These are phyloP conservation scores for Ommatoiulus sabulosus DNA, from an alignment of 2,888 invertebrate species.

Conservation along the genomic window DNA sequence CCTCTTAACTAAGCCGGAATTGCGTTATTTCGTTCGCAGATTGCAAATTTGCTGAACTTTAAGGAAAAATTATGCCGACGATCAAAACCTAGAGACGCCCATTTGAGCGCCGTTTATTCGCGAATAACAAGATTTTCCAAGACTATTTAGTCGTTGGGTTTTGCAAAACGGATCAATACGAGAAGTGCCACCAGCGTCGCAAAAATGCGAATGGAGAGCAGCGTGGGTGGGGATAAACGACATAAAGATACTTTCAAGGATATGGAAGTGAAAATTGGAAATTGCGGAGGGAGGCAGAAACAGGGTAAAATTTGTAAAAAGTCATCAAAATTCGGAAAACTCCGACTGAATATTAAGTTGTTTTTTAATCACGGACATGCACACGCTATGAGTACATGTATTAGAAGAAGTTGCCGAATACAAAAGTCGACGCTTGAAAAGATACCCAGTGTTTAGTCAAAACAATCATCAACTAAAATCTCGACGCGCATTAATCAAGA, in stretches of 20 bases:
- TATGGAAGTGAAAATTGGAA: background rate
- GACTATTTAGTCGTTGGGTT: constrained; percentile 24
- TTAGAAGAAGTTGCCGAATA: background rate
- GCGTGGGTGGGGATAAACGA: constrained; percentile 15
- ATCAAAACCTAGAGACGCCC: constrained; percentile 36
- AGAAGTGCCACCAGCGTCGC: constrained; percentile 26
- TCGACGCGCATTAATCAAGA: no score
- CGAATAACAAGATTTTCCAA: constrained; percentile 40
- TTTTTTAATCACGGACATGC: background rate
- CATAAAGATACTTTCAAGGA: constrained; percentile 2
- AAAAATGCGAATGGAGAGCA: background rate
- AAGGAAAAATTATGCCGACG: constrained; percentile 30
- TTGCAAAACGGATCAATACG: constrained; percentile 31
- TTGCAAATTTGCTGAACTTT: constrained; percentile 35
- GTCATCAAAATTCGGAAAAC: background rate
- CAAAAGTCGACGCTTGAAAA: background rate
- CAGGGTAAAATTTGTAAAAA: background rate
- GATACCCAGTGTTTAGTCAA: background rate
- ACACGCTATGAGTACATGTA: background rate
- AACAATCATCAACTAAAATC: no score
- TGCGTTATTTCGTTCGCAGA: background rate
- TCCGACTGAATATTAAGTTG: background rate
- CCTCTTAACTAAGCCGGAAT: background rate
- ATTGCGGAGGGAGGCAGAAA: background rate
- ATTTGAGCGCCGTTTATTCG: constrained; percentile 29